Evolutionary conservation across 2,113 vertebrate species (phyloP).

Genomic region (Serinus canaria): DNA sequence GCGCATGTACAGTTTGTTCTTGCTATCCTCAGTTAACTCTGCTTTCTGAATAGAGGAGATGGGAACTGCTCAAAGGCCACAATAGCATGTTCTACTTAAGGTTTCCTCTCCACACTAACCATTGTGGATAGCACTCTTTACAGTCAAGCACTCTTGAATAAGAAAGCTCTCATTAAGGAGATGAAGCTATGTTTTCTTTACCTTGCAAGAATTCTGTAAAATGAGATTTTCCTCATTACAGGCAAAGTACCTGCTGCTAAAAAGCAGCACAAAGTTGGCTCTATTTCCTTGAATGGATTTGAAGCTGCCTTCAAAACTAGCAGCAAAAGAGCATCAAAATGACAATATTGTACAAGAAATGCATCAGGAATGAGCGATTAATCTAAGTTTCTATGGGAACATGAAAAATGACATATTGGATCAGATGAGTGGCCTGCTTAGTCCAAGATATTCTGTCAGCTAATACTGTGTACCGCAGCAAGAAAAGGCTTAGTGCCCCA

Average conservation of each 20-base stretch:
- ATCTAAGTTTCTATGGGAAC: constrained; percentile 68
- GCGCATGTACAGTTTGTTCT: constrained; percentile 65
- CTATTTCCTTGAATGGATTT: neutral
- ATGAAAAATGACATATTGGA: constrained; percentile 53
- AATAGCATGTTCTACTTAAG: constrained; percentile 69
- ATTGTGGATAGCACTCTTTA: constrained; percentile 64
- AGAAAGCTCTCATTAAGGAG: constrained; percentile 48
- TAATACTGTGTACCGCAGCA: neutral
- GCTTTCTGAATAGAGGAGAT: constrained; percentile 69
- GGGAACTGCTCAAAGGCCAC: constrained; percentile 68
- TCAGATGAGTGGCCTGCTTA: constrained; percentile 40
- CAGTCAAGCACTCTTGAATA: constrained; percentile 64
- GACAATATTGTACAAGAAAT: constrained; percentile 64
- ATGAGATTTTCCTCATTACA: constrained; percentile 58
- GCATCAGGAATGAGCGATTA: constrained; percentile 60
- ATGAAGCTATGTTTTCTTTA: constrained; percentile 50
- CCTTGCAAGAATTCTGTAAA: constrained; percentile 41
- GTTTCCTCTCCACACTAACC: constrained; percentile 62
- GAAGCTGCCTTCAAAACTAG: constrained; percentile 56
- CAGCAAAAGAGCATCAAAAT: constrained; percentile 68
- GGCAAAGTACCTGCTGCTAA: constrained; percentile 49
- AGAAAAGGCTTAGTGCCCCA: neutral
- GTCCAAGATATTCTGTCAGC: constrained; percentile 43
- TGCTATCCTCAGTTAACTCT: constrained; percentile 63
- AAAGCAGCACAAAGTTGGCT: constrained; percentile 41